A percentile compares a stretch with the other conserved stretches of the same genome.
phyloP scores from a whole-genome alignment of 2,113 vertebrate genomes.

The Oenanthe oenanthe region DNA sequence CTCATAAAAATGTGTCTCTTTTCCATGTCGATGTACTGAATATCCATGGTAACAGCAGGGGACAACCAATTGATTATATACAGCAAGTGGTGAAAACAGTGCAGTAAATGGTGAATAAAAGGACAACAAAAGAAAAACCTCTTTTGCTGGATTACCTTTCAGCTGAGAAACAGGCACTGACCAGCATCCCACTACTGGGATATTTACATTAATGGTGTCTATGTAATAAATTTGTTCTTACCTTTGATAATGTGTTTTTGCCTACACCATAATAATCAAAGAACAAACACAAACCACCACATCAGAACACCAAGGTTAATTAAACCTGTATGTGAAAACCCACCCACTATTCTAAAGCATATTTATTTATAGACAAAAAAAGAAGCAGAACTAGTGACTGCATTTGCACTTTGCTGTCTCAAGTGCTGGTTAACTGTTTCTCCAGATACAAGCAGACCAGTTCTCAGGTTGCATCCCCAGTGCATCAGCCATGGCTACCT shows the following conservation, averaged over 20 bases:
- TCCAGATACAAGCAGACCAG: not conserved
- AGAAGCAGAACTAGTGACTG: not conserved
- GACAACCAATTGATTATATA: not conserved
- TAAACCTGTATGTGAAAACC: not conserved
- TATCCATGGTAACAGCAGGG: slow-evolving; percentile 26
- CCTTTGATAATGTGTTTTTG: not conserved
- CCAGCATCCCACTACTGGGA: not conserved
- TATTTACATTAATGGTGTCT: not conserved
- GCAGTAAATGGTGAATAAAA: not conserved
- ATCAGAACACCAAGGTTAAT: not conserved
- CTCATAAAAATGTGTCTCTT: not conserved
- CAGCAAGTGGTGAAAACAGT: not conserved
- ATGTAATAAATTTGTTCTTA: not conserved
- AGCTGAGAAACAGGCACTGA: not conserved
- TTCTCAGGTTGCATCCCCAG: not conserved
- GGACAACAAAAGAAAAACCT: not conserved
- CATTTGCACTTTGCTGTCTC: not conserved
- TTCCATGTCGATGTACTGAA: not conserved
- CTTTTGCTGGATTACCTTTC: not conserved
- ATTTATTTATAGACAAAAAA: not conserved
- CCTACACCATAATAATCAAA: not conserved
- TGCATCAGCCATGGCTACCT: not conserved
- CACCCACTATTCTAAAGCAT: not conserved
- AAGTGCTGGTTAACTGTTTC: not conserved
- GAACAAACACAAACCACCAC: not conserved